Evolutionary conservation across 2,113 vertebrate species (phyloP).

Genomic region (Seriola dumerili): DNA sequence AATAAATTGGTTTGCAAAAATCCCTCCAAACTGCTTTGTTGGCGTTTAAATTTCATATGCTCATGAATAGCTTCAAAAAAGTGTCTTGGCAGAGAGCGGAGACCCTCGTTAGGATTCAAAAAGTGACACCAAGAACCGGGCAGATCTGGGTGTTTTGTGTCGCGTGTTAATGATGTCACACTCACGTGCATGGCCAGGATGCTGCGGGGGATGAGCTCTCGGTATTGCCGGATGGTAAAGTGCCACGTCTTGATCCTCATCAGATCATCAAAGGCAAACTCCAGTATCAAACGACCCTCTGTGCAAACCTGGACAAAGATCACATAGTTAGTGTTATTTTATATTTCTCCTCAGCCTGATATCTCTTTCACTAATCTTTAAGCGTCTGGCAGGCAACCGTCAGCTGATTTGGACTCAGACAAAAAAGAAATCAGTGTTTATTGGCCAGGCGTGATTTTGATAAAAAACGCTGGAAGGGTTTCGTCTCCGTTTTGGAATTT

Average conservation of each 20-base stretch:
- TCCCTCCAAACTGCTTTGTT: constrained; percentile 74
- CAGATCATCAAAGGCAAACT: constrained; percentile 99
- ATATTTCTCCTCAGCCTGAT: constrained; percentile 17
- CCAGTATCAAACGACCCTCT: constrained; percentile 97
- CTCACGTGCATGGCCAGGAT: constrained; percentile 99
- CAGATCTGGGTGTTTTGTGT: not conserved
- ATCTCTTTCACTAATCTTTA: constrained; percentile 6
- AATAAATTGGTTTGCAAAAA: constrained; percentile 79
- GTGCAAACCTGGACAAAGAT: constrained; percentile 92
- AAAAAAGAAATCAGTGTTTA: constrained; percentile 50
- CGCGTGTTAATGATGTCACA: constrained; percentile 58
- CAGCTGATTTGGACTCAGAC: constrained; percentile 35
- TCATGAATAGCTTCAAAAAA: constrained; percentile 57
- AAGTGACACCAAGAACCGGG: constrained; percentile 10
- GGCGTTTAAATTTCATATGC: constrained; percentile 70
- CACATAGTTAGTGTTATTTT: constrained; percentile 55
- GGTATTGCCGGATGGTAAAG: constrained; percentile 99
- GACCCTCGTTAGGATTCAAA: constrained; percentile 42
- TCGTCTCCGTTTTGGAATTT: constrained; percentile 59
- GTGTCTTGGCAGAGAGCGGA: constrained; percentile 37
- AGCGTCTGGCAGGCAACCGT: constrained; percentile 13
- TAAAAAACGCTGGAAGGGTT: constrained; percentile 56
- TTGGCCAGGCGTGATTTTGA: constrained; percentile 51
- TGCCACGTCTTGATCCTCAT: constrained; percentile 99
- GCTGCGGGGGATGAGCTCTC: constrained; percentile 97